Conservation (phyloP, 2,888 invertebrate genomes). For the Coleophora flavipennella region DNA sequence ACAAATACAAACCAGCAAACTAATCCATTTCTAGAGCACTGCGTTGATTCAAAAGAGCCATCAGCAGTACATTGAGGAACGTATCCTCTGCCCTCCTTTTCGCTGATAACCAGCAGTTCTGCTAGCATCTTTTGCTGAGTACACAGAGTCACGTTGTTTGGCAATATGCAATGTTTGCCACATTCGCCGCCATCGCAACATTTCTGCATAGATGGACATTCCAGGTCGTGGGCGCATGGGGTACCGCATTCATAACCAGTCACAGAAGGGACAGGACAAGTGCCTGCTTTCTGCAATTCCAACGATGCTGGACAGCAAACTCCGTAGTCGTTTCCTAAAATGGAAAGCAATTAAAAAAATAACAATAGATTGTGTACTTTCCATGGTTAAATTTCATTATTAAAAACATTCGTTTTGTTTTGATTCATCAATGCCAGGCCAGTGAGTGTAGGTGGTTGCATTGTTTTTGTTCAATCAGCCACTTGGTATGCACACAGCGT, state of each 20-base stretch:
- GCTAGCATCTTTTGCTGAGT: constrained; percentile 84
- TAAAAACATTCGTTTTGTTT: neutral
- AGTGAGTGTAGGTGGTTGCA: constrained; percentile 8
- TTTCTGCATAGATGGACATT: constrained; percentile 86
- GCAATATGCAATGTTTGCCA: constrained; percentile 80
- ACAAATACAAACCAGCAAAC: constrained; percentile 79
- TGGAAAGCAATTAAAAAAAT: neutral
- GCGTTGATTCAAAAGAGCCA: constrained; percentile 81
- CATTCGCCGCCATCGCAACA: constrained; percentile 84
- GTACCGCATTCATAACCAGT: constrained; percentile 71
- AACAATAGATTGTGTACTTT: neutral
- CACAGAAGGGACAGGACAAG: constrained; percentile 75
- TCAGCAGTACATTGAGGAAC: constrained; percentile 84
- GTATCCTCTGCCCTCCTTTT: constrained; percentile 86
- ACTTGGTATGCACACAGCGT: constrained; percentile 3
- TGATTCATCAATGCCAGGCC: neutral
- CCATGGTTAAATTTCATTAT: neutral
- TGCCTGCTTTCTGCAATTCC: constrained; percentile 83
- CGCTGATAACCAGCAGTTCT: constrained; percentile 82
- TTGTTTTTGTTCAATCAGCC: constrained; percentile 1
- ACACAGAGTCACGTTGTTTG: constrained; percentile 84
- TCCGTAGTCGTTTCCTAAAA: constrained; percentile 84
- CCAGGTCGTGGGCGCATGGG: constrained; percentile 83
- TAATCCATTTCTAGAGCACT: constrained; percentile 87
- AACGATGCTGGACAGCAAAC: constrained; percentile 88